Evolutionary conservation across 2,113 vertebrate genomes (phyloP), one percentile per base, ranked within the genome.

Genomic region (Galeopterus variegatus): DNA sequence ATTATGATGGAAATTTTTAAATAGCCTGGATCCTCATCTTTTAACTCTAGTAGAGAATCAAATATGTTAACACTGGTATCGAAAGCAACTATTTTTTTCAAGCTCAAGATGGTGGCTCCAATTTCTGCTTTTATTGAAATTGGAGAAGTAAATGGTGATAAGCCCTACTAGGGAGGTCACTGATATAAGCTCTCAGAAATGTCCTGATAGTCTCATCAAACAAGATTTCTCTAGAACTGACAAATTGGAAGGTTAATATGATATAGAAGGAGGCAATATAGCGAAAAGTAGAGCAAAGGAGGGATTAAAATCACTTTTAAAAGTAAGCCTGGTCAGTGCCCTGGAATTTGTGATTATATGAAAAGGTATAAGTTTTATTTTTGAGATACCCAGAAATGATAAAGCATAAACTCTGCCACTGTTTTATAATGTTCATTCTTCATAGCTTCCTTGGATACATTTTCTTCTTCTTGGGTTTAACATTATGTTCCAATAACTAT

Each of bases 381-480:
- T 70, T 36, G 26, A 87, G 23, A 9, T 70, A 76, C 12, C 19
- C 23, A 67, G 80, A 81, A 88, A 92, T 56, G 48, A 33, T 6
- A 23, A 31, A 76, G 9, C 1, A 67, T 50, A 64, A n/a, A 70
- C 26, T 54, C 50, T 48, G 3, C 18, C 23, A 48, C 4, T 33
- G 14, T 48, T 41, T 82, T 54, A 13, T 48, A 64, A 23, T 36
- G 52, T 41, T 83, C 21, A 65, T 92, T 96, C 70, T 96, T 76
- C 50, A 58, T 8, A 15, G 67, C 36, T 70, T 86, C 50, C 65
- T 67, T 76, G 3, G 21, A 52, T 67, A 75, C 13, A 50, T 64
- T 89, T 94, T 83, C 65, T 79, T 93, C 95, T 90, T 11, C 48
- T 80, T 58, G 6, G n/a, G 14, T 77, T 97, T 67, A 93, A 73